Conservation (phyloP, 35 echinoderm and acorn worm genomes). For the Diadema setosum region DNA sequence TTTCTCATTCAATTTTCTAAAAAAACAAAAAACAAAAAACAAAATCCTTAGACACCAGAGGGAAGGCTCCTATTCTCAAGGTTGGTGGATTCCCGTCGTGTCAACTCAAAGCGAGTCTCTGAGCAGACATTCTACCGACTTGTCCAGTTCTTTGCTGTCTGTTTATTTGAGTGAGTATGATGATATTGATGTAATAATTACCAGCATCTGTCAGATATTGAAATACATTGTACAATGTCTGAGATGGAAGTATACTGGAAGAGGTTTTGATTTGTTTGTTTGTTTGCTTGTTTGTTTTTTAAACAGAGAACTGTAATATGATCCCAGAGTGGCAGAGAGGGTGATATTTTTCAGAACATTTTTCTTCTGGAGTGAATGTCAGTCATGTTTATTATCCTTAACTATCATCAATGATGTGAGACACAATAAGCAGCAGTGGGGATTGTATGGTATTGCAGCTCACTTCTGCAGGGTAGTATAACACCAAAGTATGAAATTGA, state of each 20-base stretch:
- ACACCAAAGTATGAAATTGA: too few relatives aligned
- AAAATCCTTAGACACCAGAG: constrained; percentile 41
- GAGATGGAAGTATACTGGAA: neutral
- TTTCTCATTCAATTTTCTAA: neutral
- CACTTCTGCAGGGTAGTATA: too few relatives aligned
- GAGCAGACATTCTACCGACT: constrained; percentile 96
- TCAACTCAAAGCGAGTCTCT: constrained; percentile 65
- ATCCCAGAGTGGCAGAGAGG: neutral
- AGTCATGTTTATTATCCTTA: neutral
- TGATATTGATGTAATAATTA: neutral
- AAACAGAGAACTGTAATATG: neutral
- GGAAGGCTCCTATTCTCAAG: constrained; percentile 82
- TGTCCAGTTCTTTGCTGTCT: constrained; percentile 97
- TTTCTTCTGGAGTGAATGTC: neutral
- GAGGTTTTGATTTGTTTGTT: neutral
- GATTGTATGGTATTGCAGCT: too few relatives aligned
- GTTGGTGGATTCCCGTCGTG: constrained; percentile 65
- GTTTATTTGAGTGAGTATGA: constrained; percentile 99
- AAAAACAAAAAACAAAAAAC: neutral
- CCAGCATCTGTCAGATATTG: neutral
- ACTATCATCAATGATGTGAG: too few relatives aligned
- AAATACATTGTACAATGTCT: neutral
- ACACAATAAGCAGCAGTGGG: too few relatives aligned
- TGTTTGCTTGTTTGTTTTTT: neutral
- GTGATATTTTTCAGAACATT: neutral